phyloP scores from a whole-genome alignment of 2,797 vertebrate genomes.

The Pangasius sanitwongsei region DNA sequence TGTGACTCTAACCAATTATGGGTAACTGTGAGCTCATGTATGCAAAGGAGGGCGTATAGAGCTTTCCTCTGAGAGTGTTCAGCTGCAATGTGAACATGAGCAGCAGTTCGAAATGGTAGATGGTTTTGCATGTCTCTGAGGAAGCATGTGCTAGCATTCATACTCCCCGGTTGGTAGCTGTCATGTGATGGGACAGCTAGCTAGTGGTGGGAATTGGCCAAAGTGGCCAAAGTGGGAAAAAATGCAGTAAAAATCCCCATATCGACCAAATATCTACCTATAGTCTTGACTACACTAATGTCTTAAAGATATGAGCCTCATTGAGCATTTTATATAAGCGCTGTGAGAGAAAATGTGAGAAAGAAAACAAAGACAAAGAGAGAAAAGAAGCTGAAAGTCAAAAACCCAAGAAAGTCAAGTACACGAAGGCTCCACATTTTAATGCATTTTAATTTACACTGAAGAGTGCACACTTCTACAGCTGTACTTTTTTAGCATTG shows the following conservation, averaged over 20 bases:
- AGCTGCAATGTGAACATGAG: conserved; percentile 17
- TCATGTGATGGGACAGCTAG: neutral
- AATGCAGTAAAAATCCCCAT: neutral
- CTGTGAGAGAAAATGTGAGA: neutral
- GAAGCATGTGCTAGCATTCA: conserved; percentile 1
- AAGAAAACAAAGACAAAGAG: neutral
- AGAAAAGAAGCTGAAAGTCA: neutral
- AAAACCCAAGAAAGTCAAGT: neutral
- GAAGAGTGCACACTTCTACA: neutral
- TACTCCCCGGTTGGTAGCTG: neutral
- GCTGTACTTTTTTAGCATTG: neutral
- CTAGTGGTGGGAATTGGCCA: neutral
- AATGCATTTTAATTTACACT: neutral
- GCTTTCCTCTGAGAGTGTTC: conserved; percentile 5
- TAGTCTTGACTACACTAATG: neutral
- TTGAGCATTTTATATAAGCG: neutral
- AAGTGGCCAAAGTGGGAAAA: neutral
- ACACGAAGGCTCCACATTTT: neutral
- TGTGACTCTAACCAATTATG: neutral
- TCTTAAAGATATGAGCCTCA: neutral
- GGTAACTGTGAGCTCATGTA: neutral
- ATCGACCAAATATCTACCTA: neutral
- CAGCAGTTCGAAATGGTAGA: conserved; percentile 6
- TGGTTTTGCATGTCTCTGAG: neutral
- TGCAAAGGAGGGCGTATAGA: neutral